Evolutionary conservation across 1,140 invertebrate genomes (phyloP).

Genomic region (Drosophila ogumai): DNA sequence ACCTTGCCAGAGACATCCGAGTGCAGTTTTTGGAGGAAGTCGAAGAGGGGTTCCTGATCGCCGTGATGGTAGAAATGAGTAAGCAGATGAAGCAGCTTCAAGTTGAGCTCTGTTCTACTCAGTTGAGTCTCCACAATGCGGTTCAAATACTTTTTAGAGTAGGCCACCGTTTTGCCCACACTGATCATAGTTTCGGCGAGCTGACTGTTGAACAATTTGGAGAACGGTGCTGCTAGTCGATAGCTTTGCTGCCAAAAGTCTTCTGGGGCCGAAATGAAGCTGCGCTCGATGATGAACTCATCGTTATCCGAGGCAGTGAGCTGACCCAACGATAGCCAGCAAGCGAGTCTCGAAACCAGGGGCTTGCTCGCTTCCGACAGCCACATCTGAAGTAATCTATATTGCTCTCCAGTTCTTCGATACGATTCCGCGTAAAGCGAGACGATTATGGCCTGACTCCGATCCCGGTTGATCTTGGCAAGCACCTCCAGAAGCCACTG

Average conservation of each 20-base stretch:
- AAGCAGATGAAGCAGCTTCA: background rate
- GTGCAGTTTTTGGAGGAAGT: conserved; percentile 17
- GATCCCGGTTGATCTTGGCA: background rate
- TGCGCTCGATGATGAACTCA: conserved; percentile 35
- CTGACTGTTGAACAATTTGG: conserved; percentile 14
- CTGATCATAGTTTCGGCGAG: conserved; percentile 12
- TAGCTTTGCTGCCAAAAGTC: conserved; percentile 40
- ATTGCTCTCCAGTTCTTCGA: conserved; percentile 2
- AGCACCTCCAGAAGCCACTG: conserved; percentile 36
- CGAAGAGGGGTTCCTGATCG: conserved; percentile 10
- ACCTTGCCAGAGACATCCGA: conserved; percentile 17
- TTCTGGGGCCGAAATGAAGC: background rate
- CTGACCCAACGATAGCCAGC: conserved; percentile 37
- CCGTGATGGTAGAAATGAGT: background rate
- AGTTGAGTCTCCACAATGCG: background rate
- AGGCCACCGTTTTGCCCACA: conserved; percentile 24
- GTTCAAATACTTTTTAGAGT: conserved; percentile 7
- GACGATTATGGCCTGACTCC: conserved; percentile 5
- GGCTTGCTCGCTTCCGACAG: conserved; percentile 14
- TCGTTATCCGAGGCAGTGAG: background rate
- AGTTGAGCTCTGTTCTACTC: background rate
- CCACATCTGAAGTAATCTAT: conserved; percentile 29
- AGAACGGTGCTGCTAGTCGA: conserved; percentile 5
- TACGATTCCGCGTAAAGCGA: conserved; percentile 26
- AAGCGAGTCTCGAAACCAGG: conserved; percentile 6